Evolutionary conservation across 2,888 invertebrate species (phyloP), one percentile per base, ranked within the genome.

Genomic region (Synanthedon tipuliformis): DNA sequence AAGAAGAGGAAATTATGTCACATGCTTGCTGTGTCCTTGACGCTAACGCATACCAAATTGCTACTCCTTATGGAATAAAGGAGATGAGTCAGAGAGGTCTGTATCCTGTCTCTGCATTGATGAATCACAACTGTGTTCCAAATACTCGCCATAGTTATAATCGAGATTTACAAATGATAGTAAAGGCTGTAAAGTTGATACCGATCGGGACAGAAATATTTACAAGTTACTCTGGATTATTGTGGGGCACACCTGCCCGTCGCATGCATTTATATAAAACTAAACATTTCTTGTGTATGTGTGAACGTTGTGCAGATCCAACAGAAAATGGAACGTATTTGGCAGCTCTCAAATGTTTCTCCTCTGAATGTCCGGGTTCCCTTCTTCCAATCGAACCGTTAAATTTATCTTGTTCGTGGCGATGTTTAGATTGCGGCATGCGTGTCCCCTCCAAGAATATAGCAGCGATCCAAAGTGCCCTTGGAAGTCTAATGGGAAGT

Each of bases 41-140:
- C 65, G 90, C 92, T 3, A 92, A 92, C 69, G 91, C 92, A 41
- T 93, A 90, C 69, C 91, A 92, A 83, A 90, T 88, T 59, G 85
- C 86, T 53, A 82, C 74, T 54, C 69, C 71, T 15, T 83, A 71
- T 58, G 84, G 77, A 56, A 82, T 78, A 59, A 88, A 74, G 61
- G 87, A 82, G 63, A 79, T 83, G 63, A 89, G 88, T 64, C 71
- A 89, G 57, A 85, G 91, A 57, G 93, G 92, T 11, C 73, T 93
- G 52, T 94, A 91, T 77, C 92, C 92, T 18, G 82, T 92, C 54
- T 89, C 90, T 2, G 89, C 90, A 48, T 77, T 93, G 56, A 89
- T 92, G 78, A 93, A 93, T 77, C 93, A 93, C 69, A 87, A 81
- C 54, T 94, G 94, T 68, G 76, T 86, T 27, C 90, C 93, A 4